phyloP scores from a whole-genome alignment of 2,888 invertebrate genomes.

The Hesperia comma region DNA sequence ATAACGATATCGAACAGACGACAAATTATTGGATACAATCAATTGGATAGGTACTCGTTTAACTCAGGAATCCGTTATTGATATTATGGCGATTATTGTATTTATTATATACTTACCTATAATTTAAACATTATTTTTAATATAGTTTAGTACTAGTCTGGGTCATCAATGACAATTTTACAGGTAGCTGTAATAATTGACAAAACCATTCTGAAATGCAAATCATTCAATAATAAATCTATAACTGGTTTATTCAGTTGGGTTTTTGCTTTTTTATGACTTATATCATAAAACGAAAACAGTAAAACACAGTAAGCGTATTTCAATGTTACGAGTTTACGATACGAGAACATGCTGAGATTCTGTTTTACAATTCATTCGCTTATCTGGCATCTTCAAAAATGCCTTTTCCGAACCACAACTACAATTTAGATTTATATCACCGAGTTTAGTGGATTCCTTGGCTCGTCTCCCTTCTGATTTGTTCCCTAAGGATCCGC shows the following conservation, averaged over 20 bases:
- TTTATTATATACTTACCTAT: no score
- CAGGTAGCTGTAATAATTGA: no score
- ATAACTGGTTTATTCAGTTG: constrained; percentile 41
- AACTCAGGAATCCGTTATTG: constrained; percentile 25
- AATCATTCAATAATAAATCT: no score
- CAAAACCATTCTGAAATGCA: no score
- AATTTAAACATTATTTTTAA: no score
- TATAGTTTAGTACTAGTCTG: no score
- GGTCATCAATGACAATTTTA: no score
- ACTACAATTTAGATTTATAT: constrained; percentile 57
- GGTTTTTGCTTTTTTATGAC: not conserved
- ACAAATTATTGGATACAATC: constrained; percentile 34
- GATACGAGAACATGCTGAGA: constrained; percentile 16
- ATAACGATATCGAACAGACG: constrained; percentile 17
- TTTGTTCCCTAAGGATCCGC: constrained; percentile 66
- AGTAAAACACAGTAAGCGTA: not conserved
- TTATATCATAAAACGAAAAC: not conserved
- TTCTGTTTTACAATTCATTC: constrained; percentile 32
- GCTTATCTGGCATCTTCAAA: constrained; percentile 60
- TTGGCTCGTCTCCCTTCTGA: constrained; percentile 56
- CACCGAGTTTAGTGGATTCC: constrained; percentile 50
- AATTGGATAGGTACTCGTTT: constrained; percentile 20
- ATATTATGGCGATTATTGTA: not conserved
- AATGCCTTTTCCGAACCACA: constrained; percentile 54
- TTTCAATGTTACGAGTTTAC: not conserved